Conservation (phyloP, 2,888 invertebrate species). For the Xestia rhomboidea region DNA sequence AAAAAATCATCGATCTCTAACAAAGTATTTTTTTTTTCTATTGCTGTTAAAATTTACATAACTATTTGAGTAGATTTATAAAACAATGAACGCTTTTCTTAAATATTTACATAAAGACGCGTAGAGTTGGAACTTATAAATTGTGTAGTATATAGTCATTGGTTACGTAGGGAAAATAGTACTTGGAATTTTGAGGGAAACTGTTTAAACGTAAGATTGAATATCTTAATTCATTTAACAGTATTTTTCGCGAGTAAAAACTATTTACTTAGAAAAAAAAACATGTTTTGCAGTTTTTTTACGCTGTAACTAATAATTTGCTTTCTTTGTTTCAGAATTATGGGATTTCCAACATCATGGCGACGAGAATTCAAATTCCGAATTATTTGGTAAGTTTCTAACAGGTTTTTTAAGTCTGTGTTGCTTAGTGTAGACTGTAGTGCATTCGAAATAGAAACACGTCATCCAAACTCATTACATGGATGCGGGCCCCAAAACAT, state of each 20-base stretch:
- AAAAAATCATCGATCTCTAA: constrained; percentile 34
- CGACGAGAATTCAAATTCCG: constrained; percentile 3
- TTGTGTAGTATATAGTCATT: neutral
- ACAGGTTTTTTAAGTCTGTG: constrained; percentile 29
- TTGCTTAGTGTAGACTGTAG: constrained; percentile 15
- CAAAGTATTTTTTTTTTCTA: constrained; percentile 55
- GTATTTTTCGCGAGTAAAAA: neutral
- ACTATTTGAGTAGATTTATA: constrained; percentile 64
- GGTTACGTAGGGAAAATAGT: neutral
- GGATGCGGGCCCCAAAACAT: constrained; percentile 72
- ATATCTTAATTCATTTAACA: neutral
- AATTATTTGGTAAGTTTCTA: constrained; percentile 53
- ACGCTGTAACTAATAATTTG: constrained; percentile 5
- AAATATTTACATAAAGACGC: constrained; percentile 70
- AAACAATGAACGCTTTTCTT: constrained; percentile 64
- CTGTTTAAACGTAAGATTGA: neutral
- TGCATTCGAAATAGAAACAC: constrained; percentile 56
- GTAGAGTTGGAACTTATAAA: constrained; percentile 52
- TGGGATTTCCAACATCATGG: constrained; percentile 38
- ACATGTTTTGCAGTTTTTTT: neutral
- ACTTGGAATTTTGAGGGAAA: neutral
- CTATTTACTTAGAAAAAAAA: neutral
- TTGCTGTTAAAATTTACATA: constrained; percentile 60
- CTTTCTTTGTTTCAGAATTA: constrained; percentile 68
- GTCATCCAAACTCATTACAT: constrained; percentile 66